phyloP scores from a whole-genome alignment of 2,113 vertebrate genomes.

The Hiodon alosoides region DNA sequence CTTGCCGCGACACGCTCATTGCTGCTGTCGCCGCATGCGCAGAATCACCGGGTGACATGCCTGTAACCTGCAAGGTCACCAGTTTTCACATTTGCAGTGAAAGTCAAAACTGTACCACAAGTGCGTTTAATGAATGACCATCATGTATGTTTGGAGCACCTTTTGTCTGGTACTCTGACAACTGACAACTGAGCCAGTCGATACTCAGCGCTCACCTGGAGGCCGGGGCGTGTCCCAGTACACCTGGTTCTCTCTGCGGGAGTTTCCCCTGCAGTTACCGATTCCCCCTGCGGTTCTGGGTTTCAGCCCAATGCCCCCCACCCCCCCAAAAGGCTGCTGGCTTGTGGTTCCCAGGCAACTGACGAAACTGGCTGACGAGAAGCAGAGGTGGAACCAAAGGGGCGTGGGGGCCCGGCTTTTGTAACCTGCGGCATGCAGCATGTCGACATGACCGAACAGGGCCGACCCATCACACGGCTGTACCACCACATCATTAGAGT shows the following conservation, averaged over 20 bases:
- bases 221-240: background rate
- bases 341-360: background rate
- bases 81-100: background rate
- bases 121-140: too few relatives aligned
- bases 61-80: background rate
- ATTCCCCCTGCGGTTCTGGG: background rate
- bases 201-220: too few relatives aligned
- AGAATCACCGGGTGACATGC: background rate
- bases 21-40: slow-evolving; percentile 4
- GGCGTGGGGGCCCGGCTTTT: slow-evolving; percentile 23
- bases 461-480: slow-evolving; percentile 19
- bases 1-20: background rate
- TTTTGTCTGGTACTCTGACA: too few relatives aligned
- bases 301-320: background rate
- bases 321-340: background rate
- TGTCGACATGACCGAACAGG: slow-evolving; percentile 46
- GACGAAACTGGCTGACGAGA: background rate
- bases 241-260: background rate
- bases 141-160: too few relatives aligned
- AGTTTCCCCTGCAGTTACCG: background rate
- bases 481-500: slow-evolving; percentile 49
- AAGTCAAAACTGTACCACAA: too few relatives aligned
- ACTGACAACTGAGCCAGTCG: too few relatives aligned
- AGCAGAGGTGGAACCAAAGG: background rate
- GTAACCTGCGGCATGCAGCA: slow-evolving; percentile 42